Evolutionary conservation across 1,140 invertebrate genomes (phyloP).

Genomic region (Holcopasites calliopsidis): DNA sequence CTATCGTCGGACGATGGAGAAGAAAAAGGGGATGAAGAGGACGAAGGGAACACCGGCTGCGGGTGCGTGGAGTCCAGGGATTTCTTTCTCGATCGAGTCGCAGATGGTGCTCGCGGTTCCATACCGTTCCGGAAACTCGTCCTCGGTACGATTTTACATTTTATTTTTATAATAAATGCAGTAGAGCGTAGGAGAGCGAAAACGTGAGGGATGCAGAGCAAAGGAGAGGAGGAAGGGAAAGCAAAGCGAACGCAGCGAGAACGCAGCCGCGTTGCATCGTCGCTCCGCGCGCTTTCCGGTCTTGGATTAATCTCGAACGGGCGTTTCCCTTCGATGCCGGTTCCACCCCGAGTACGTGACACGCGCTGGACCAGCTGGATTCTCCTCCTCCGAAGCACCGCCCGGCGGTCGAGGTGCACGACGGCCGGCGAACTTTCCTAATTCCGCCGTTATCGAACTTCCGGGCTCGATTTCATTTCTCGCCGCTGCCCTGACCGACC

Average conservation of each 20-base stretch:
- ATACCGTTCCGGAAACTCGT: conserved; percentile 71
- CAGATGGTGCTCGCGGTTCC: conserved; percentile 52
- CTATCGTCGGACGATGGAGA: neutral
- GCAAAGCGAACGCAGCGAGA: conserved; percentile 12
- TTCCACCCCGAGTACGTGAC: neutral
- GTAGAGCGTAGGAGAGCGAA: conserved; percentile 67
- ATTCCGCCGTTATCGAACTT: conserved; percentile 13
- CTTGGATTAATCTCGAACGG: too few relatives aligned
- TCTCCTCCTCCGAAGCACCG: neutral
- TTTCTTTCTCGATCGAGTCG: conserved; percentile 30
- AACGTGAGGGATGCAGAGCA: conserved; percentile 19
- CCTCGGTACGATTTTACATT: conserved; percentile 78
- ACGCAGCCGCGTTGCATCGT: conserved; percentile 59
- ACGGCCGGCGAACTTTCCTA: conserved; percentile 30
- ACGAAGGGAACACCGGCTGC: neutral
- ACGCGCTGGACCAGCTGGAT: neutral
- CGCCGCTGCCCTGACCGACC: too few relatives aligned
- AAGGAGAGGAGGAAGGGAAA: conserved; percentile 15
- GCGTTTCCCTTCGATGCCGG: conserved; percentile 42
- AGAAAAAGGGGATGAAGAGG: neutral
- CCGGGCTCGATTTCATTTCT: neutral
- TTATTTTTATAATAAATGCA: conserved; percentile 79
- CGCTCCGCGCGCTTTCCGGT: neutral
- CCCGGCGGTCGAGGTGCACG: conserved; percentile 35
- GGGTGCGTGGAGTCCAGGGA: conserved; percentile 10